A percentile compares a stretch with the other conserved stretches of the same genome.
Evolutionary conservation across 1,140 invertebrate species (phyloP).

Genomic region (Zaprionus gabonicus): DNA sequence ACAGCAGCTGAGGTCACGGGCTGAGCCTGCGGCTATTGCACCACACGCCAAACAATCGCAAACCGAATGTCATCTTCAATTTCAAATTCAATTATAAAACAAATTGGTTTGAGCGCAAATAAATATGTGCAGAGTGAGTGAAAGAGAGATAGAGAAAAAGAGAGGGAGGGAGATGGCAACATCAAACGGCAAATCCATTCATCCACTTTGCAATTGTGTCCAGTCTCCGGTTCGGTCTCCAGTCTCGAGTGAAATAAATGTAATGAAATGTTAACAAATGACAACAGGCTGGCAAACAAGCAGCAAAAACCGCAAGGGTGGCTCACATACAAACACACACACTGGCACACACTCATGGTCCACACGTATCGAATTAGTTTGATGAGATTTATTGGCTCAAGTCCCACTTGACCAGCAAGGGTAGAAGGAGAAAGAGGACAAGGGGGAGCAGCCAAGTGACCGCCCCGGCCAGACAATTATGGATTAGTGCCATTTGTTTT

Average conservation of each 20-base stretch:
- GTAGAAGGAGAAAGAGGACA: neutral
- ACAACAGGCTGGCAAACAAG: slow-evolving; percentile 82
- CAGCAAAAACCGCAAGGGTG: slow-evolving; percentile 74
- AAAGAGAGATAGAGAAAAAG: neutral
- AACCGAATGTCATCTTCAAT: slow-evolving; percentile 84
- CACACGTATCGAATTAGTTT: slow-evolving; percentile 77
- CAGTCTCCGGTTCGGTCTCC: slow-evolving; percentile 62
- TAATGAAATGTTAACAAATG: slow-evolving; percentile 84
- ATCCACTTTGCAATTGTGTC: slow-evolving; percentile 81
- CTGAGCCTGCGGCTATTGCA: slow-evolving; percentile 71
- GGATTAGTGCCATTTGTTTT: slow-evolving; percentile 83
- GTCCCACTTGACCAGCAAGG: slow-evolving; percentile 74
- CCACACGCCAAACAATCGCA: slow-evolving; percentile 78
- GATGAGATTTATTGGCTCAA: slow-evolving; percentile 84
- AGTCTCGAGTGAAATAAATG: slow-evolving; percentile 70
- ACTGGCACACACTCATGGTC: slow-evolving; percentile 3
- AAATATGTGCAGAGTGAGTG: slow-evolving; percentile 48
- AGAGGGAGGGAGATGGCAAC: slow-evolving; percentile 34
- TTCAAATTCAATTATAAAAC: slow-evolving; percentile 85
- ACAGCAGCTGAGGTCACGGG: slow-evolving; percentile 73
- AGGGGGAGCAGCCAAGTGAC: slow-evolving; percentile 13
- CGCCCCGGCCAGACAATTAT: slow-evolving; percentile 72
- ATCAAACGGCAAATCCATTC: slow-evolving; percentile 80
- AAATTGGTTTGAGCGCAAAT: slow-evolving; percentile 81
- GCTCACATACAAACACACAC: slow-evolving; percentile 22